Conservation (phyloP, 2,797 vertebrate species). For the Euthynnus affinis region DNA sequence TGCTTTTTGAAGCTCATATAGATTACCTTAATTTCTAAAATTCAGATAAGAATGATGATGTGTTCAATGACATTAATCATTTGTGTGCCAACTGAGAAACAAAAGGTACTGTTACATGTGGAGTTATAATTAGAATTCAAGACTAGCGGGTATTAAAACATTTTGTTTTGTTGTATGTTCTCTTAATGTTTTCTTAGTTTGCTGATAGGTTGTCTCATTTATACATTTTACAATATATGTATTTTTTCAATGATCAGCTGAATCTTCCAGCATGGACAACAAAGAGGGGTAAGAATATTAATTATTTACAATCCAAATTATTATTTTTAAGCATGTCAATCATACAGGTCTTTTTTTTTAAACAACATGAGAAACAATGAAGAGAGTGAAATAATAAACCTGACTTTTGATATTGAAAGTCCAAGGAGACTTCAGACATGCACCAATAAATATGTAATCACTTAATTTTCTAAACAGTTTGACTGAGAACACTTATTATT, state of each 20-base stretch:
- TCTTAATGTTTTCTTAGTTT: too few species aligned
- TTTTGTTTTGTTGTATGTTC: too few species aligned
- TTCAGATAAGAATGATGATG: slow-evolving; percentile 20
- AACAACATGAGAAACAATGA: not conserved
- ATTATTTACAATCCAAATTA: not conserved
- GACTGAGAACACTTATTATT: too few species aligned
- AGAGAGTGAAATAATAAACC: not conserved
- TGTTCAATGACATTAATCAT: not conserved
- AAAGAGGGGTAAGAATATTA: slow-evolving; percentile 30
- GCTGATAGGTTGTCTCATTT: not conserved
- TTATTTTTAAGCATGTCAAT: not conserved
- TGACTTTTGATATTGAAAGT: not conserved
- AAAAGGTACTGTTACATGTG: not conserved
- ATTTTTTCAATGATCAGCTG: not conserved
- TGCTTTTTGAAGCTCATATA: not conserved
- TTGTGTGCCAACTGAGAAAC: not conserved
- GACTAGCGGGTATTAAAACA: too few species aligned
- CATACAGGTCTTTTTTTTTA: not conserved
- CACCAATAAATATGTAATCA: too few species aligned
- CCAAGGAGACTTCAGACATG: not conserved
- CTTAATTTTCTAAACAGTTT: too few species aligned
- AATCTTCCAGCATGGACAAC: not conserved
- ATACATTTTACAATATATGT: not conserved
- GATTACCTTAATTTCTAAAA: slow-evolving; percentile 1
- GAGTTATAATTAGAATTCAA: too few species aligned